Percentiles rank a stretch among this genome's conserved stretches.
These are phyloP conservation scores for Porites cylindrica DNA, from an alignment of 92 coral and sea anemone species.

Conservation along the genomic window DNA sequence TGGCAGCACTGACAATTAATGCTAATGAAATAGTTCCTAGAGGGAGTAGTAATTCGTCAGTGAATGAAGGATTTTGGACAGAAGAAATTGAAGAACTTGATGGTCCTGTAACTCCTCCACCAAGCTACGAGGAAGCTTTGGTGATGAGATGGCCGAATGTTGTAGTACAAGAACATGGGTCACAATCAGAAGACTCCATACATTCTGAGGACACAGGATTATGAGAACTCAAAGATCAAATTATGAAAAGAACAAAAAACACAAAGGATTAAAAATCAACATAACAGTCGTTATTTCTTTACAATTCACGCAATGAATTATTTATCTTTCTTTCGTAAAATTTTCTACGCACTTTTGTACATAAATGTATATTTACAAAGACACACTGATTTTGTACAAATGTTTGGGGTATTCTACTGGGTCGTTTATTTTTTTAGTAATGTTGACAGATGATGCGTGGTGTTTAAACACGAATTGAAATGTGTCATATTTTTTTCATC, in stretches of 20 bases:
- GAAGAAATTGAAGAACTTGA: constrained; percentile 34
- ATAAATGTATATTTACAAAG: constrained; percentile 17
- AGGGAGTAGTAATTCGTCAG: constrained; percentile 1
- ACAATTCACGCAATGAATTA: background rate
- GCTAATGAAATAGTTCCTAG: background rate
- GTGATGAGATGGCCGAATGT: constrained; percentile 60
- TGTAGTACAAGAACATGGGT: constrained; percentile 7
- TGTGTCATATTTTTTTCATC: background rate
- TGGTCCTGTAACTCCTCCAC: constrained; percentile 70
- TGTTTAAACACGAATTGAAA: background rate
- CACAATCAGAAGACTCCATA: constrained; percentile 6
- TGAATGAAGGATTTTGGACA: constrained; percentile 21
- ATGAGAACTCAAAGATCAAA: background rate
- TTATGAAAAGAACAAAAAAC: background rate
- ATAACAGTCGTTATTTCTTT: background rate
- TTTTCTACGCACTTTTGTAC: constrained; percentile 11
- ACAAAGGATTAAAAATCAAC: background rate
- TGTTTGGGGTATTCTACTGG: background rate
- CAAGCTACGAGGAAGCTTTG: constrained; percentile 82
- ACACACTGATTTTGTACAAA: constrained; percentile 8
- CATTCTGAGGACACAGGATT: constrained; percentile 27
- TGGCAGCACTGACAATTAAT: background rate
- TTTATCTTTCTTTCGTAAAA: background rate
- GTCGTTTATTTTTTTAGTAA: background rate
- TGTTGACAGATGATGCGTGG: background rate